Base-by-base conservation (phyloP, 2,888 invertebrate species). In the Psylliodes chrysocephalus region DNA sequence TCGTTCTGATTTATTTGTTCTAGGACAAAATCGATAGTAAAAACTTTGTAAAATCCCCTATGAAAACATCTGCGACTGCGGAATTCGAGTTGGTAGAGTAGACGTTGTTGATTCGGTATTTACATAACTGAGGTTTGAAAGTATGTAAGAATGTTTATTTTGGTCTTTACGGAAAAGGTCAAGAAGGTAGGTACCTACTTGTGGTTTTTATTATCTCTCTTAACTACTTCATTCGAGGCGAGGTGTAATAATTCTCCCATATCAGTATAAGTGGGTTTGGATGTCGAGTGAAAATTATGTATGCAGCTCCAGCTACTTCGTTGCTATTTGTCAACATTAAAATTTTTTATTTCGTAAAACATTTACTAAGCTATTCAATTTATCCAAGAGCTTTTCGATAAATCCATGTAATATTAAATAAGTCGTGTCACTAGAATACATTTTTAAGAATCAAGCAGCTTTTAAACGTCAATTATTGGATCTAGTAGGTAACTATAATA, bases 1-100 rank as follows among this genome's bases (percentile, higher is more conserved):
- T 49, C 49, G 28, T 49, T 51, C 28, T 59, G 59, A 59, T 59
- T 59, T 59, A 59, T 59, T 59, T 59, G 49, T 59, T 59, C 59
- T 59, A 51, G 35, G 40, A 38, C 59, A 59, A 59, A 59, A 59
- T 59, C 40, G 49, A 59, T 51, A 49, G 59, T 59, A 49, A 51
- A 59, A 59, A 49, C 40, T 57, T 57, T 35, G 47, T 38, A 47
- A 59, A 59, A 59, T 59, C 59, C 59, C 25, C 30, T 49, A 25
- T 40, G 49, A 33, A 49, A 59, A 59, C 33, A 59, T 25, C 30
- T 22, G 17, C 12, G 19, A 47, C 30, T 15, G n/a, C 10, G 28
- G 47, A 51, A 40, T 40, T 54, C 18, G n/a, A 35, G 25, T 7
- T 14, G 17, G 15, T 33, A 35, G 47, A 19, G 49, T 49, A 59